Base-by-base conservation (phyloP, 2,888 invertebrate genomes). In the Spilarctia lutea region DNA sequence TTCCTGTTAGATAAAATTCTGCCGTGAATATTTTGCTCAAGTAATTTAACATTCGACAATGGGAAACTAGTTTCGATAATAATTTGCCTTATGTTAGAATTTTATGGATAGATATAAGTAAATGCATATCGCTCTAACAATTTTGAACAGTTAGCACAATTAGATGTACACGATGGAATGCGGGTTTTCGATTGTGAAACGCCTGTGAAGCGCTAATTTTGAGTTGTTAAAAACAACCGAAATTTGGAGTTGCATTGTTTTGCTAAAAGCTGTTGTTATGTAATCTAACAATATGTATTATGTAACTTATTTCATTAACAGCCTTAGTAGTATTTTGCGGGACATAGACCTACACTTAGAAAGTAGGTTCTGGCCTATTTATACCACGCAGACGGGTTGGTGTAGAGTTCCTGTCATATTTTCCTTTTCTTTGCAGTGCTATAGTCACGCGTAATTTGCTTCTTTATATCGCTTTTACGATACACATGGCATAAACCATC, bases 61-160 rank as follows among this genome's bases (percentile, higher is more conserved):
- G 11, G 33, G 10, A 8, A 66, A 66, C 63, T 30, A 18, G 63
- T 63, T 63, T 30, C 8, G 30, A 39, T 66, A 66, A 66, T 1
- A 39, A 52, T 35, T 66, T 65, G 7, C 65, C 13, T 66, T n/a
- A 35, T 66, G 33, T 27, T n/a, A 27, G 27, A 65, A 18, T 27
- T 16, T 27, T 20, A 27, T 13, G 6, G 24, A 39, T 42, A 39
- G 30, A 63, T 60, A 6, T 7, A 33, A 3, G 33, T 4, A 30
- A 63, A 30, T 30, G 63, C 52, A 69, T 65, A 75, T 73, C 76
- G 77, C 77, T 82, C 74, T 76, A 76, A 78, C 75, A 48, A 78
- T 73, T 78, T 74, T 75, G 79, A 71, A 68, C 75, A 74, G 30
- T 84, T 83, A 81, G 79, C 79, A 74, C n/a, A 71, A 77, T 84